Evolutionary conservation across 2,797 vertebrate species (phyloP), one percentile per base, ranked within the genome.

Genomic region (Oreonectes daqikongensis): DNA sequence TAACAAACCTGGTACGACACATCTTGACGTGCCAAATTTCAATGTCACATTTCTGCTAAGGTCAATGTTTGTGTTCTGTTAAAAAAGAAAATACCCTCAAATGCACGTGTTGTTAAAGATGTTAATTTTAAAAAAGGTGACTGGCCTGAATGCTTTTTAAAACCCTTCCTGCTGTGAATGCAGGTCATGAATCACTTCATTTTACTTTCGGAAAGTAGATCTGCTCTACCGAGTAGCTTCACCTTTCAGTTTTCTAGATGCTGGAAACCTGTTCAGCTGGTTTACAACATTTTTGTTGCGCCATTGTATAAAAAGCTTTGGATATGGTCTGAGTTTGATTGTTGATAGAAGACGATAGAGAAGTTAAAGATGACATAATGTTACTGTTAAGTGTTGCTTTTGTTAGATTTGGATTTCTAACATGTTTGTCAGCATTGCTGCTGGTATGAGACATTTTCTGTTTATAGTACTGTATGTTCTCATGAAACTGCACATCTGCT

Each of bases 181-280:
- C n/a, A n/a, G n/a, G n/a, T n/a, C n/a, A n/a, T n/a, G n/a, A n/a
- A n/a, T n/a, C n/a, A n/a, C n/a, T n/a, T n/a, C n/a, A n/a, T n/a
- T n/a, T n/a, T n/a, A n/a, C n/a, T n/a, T n/a, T n/a, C n/a, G n/a
- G n/a, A n/a, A n/a, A n/a, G n/a, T 20, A 38, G 32, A 48, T 38
- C 15, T 20, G 18, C n/a, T 63, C 52, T 50, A 4, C 24, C 0
- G 9, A 8, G n/a, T 17, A 18, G 26, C 63, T 38, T 52, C 28
- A 50, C 42, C 63, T 20, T 5, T 28, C 8, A 55, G 24, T 10
- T 55, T 42, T 22, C 11, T 48, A 74, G 48, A 30, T 40, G 12
- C 48, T 11, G 20, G 20, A 17, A 53, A 74, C 61, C 48, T 67
- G 63, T 57, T 57, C 24, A 57, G n/a, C 72, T 67, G 50, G 72